Percentiles rank a stretch among this genome's conserved stretches.
Evolutionary conservation across 2,888 invertebrate species (phyloP).

Genomic region (Euphydryas editha): DNA sequence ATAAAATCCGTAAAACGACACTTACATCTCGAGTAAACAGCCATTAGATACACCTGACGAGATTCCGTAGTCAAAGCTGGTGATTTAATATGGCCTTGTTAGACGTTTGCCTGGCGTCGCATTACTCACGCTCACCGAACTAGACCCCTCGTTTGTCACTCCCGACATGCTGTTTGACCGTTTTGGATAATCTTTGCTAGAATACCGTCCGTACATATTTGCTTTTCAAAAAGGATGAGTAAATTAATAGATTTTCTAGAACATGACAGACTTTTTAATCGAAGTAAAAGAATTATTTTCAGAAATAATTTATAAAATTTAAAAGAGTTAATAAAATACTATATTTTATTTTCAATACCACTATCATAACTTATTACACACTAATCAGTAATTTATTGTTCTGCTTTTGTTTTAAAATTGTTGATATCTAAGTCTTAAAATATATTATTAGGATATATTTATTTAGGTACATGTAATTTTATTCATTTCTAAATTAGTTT

Average conservation of each 20-base stretch:
- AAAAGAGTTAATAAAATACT: too few relatives aligned
- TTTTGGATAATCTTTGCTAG: slow-evolving; percentile 25
- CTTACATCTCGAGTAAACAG: slow-evolving; percentile 5
- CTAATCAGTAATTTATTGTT: too few relatives aligned
- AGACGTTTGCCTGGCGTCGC: slow-evolving; percentile 44
- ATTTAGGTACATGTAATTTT: too few relatives aligned
- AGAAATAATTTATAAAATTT: too few relatives aligned
- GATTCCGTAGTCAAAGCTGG: slow-evolving; percentile 48
- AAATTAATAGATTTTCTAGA: neutral
- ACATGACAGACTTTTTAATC: too few relatives aligned
- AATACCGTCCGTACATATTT: neutral
- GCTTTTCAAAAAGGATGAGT: neutral
- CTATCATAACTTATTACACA: too few relatives aligned
- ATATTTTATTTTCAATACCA: too few relatives aligned
- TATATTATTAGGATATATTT: too few relatives aligned
- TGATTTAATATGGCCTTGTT: slow-evolving; percentile 63
- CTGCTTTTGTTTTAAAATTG: too few relatives aligned
- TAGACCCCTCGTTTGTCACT: slow-evolving; percentile 58
- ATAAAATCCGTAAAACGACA: neutral
- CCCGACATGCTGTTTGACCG: slow-evolving; percentile 34
- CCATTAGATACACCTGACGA: slow-evolving; percentile 24
- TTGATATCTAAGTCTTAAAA: too few relatives aligned
- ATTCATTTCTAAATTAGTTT: too few relatives aligned
- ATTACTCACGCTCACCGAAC: slow-evolving; percentile 35
- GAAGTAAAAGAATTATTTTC: too few relatives aligned